Conservation (phyloP, 2,113 vertebrate genomes). For the Prochilodus magdalenae region DNA sequence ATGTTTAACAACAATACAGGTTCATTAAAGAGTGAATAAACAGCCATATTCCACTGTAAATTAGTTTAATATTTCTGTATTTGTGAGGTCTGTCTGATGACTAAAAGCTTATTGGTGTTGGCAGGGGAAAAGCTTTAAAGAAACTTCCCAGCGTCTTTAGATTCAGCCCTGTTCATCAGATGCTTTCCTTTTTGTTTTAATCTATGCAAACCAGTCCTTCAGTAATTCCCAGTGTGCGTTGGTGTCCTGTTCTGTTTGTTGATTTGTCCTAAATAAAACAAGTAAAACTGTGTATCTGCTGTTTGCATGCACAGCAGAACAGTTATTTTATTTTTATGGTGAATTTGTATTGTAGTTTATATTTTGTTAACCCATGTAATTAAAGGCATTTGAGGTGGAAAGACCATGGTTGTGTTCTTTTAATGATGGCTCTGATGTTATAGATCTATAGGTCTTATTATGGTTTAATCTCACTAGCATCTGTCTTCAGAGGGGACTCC, state of each 20-base stretch:
- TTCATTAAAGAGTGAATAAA: not conserved
- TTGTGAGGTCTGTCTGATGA: not conserved
- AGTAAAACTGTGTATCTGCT: slow-evolving; percentile 49
- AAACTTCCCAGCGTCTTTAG: not conserved
- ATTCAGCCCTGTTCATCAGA: slow-evolving; percentile 18
- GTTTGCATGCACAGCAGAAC: slow-evolving; percentile 64
- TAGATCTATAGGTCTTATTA: not conserved
- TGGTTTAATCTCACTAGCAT: too few species aligned
- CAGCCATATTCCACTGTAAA: not conserved
- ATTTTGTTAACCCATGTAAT: slow-evolving; percentile 70
- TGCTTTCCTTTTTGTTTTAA: slow-evolving; percentile 44
- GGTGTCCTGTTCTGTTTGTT: slow-evolving; percentile 36
- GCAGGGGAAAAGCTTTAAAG: slow-evolving; percentile 6
- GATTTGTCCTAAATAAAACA: slow-evolving; percentile 45
- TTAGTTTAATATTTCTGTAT: not conserved
- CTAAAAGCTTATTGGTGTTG: not conserved
- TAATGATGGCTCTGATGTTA: not conserved
- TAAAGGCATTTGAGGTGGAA: slow-evolving; percentile 74
- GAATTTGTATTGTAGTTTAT: slow-evolving; percentile 64
- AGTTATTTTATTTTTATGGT: slow-evolving; percentile 57
- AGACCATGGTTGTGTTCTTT: slow-evolving; percentile 4
- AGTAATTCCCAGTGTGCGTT: slow-evolving; percentile 50
- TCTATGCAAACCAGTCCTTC: slow-evolving; percentile 60
- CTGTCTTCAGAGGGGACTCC: too few species aligned
- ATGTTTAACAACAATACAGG: not conserved